phyloP scores from a whole-genome alignment of 2,113 vertebrate species.

The Pelvicachromis taeniatus region DNA sequence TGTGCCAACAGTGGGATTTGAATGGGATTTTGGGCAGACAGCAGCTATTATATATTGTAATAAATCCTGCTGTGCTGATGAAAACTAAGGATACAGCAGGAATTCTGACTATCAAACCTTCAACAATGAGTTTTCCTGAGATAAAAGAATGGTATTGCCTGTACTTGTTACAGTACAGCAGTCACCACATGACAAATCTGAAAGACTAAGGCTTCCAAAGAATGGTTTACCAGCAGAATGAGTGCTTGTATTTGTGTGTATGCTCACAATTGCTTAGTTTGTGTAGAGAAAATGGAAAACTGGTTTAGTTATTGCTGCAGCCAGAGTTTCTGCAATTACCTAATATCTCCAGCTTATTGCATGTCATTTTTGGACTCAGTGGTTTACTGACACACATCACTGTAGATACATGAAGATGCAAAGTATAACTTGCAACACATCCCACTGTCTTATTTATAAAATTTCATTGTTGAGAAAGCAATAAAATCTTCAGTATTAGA shows the following conservation, averaged over 20 bases:
- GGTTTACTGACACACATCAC: neutral
- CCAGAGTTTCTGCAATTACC: neutral
- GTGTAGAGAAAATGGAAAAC: neutral
- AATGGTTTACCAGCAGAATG: neutral
- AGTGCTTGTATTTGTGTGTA: neutral
- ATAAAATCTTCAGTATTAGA: slow-evolving; percentile 8
- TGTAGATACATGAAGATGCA: slow-evolving; percentile 6
- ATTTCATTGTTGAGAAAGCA: slow-evolving; percentile 17
- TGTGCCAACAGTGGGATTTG: slow-evolving; percentile 19
- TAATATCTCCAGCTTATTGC: neutral
- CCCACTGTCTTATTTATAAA: slow-evolving; percentile 7
- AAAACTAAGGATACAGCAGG: slow-evolving; percentile 7
- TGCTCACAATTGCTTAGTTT: neutral
- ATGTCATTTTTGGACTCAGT: neutral
- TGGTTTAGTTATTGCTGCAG: neutral
- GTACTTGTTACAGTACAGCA: neutral
- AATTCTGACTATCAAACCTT: slow-evolving; percentile 26
- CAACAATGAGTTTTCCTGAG: slow-evolving; percentile 8
- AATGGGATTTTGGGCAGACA: slow-evolving; percentile 13
- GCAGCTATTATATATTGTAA: slow-evolving; percentile 11
- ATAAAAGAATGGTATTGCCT: slow-evolving; percentile 5
- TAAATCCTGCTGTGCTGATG: slow-evolving; percentile 17
- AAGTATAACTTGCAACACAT: neutral
- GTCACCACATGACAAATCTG: slow-evolving; percentile 1
- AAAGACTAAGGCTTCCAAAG: neutral